Evolutionary conservation across 2,113 vertebrate genomes (phyloP).

Genomic region (Arizona elegans): DNA sequence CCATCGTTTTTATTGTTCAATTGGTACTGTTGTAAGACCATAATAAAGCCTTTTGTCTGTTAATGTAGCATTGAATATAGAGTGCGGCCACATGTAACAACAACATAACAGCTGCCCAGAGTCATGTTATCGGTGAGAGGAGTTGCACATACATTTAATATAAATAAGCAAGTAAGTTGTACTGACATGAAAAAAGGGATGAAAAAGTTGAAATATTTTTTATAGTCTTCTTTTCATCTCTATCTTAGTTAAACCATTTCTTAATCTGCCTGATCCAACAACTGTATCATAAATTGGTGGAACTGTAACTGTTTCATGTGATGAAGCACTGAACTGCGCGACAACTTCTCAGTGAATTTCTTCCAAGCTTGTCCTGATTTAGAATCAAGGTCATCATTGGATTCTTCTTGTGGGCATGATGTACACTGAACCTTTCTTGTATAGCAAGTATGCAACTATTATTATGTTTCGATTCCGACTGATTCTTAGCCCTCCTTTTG

Average conservation of each 20-base stretch:
- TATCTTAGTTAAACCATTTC: background rate
- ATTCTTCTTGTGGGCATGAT: background rate
- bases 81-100: background rate
- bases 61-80: background rate
- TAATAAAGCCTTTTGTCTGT: background rate
- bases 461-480: background rate
- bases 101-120: background rate
- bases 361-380: background rate
- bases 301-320: background rate
- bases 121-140: background rate
- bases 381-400: background rate
- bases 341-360: background rate
- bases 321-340: background rate
- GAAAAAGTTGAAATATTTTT: background rate
- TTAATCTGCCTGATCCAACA: background rate
- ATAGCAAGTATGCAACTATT: background rate
- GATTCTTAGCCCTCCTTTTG: background rate
- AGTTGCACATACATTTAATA: background rate
- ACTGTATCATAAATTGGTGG: background rate
- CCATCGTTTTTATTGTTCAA: background rate
- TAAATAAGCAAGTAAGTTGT: background rate
- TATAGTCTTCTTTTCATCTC: background rate
- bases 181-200: background rate
- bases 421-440: background rate
- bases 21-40: background rate